Percentiles rank a stretch among this genome's conserved stretches.
Evolutionary conservation across 2,113 vertebrate genomes (phyloP).

Genomic region (Cricetomys ansorgei): DNA sequence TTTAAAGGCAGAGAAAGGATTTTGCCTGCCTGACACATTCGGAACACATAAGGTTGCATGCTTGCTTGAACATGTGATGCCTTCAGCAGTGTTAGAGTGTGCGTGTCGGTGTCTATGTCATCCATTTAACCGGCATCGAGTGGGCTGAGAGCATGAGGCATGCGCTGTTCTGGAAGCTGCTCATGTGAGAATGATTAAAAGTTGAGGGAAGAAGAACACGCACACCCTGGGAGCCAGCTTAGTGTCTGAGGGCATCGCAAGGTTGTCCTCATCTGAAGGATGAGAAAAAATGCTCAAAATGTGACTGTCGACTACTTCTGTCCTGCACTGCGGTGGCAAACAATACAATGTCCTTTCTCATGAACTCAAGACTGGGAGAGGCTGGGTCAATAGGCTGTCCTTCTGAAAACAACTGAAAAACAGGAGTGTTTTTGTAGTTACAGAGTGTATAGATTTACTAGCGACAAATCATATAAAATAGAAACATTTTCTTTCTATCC

Average conservation of each 20-base stretch:
- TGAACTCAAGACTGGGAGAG: conserved; percentile 21
- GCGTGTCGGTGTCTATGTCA: not conserved
- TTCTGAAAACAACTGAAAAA: conserved; percentile 48
- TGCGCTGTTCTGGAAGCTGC: not conserved
- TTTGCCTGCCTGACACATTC: not conserved
- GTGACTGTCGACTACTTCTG: not conserved
- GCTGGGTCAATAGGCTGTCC: conserved; percentile 56
- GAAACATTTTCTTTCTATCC: conserved; percentile 47
- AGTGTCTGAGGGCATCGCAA: not conserved
- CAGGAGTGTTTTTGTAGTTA: not conserved
- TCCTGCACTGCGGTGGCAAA: not conserved
- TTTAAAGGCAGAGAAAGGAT: not conserved
- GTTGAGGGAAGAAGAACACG: not conserved
- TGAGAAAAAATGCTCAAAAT: not conserved
- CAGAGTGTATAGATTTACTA: not conserved
- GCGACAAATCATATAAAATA: conserved; percentile 9
- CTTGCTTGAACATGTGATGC: not conserved
- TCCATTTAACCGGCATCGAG: not conserved
- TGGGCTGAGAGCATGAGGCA: not conserved
- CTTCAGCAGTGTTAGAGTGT: not conserved
- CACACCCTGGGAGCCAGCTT: not conserved
- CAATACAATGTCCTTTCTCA: not conserved
- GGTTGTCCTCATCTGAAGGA: not conserved
- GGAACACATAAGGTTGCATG: not conserved
- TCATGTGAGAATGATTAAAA: not conserved